phyloP scores from a whole-genome alignment of 2,113 vertebrate species.

The Paedocypris sp. region DNA sequence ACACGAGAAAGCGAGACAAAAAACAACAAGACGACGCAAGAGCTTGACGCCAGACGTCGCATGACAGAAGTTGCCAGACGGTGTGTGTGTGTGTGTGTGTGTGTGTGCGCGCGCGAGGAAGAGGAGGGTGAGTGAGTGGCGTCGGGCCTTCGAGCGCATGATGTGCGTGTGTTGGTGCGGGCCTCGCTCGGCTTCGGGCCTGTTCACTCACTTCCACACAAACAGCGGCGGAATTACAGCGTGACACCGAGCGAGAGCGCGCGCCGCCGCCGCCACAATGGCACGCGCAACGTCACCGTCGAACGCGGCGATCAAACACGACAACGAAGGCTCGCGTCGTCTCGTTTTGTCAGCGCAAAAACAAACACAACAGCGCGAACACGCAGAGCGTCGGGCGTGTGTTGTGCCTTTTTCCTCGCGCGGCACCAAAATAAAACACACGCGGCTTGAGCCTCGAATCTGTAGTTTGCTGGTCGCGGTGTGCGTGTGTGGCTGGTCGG shows the following conservation, averaged over 20 bases:
- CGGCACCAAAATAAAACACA: conserved; percentile 15
- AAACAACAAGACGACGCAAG: no score
- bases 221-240: conserved; percentile 1
- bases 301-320: not conserved
- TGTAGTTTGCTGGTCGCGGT: no score
- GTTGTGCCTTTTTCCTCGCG: not conserved
- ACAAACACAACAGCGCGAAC: conserved; percentile 8
- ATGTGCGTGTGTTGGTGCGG: not conserved
- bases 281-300: not conserved
- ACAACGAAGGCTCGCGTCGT: not conserved
- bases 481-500: no score
- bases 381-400: not conserved
- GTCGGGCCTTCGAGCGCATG: not conserved
- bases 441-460: not conserved
- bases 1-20: no score
- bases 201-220: conserved; percentile 1
- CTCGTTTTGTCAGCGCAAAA: not conserved
- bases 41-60: no score
- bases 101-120: not conserved
- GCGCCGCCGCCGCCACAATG: not conserved
- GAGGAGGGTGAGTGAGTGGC: not conserved
- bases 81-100: no score
- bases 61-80: no score
- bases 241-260: not conserved
- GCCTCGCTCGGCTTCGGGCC: conserved; percentile 7